Percentiles rank a stretch among this genome's conserved stretches.
These are phyloP conservation scores for Scolopax mira DNA, from an alignment of 2,113 vertebrate species.

Conservation along the genomic window DNA sequence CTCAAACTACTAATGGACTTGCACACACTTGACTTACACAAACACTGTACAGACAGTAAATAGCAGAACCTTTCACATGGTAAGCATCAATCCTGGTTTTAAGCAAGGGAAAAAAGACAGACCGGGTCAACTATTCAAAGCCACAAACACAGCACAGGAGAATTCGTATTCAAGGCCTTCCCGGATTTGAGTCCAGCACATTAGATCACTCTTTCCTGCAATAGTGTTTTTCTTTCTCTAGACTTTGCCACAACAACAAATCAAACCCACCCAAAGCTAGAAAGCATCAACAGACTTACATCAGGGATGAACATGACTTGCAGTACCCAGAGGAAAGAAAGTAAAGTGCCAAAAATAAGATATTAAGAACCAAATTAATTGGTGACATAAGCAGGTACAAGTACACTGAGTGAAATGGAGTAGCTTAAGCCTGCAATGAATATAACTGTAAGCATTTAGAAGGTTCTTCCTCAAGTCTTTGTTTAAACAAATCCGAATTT, in stretches of 20 bases:
- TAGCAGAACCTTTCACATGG: background rate
- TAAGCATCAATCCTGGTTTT: background rate
- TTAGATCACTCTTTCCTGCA: constrained; percentile 4
- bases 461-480: constrained; percentile 26
- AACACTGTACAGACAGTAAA: background rate
- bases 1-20: background rate
- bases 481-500: constrained; percentile 61
- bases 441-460: background rate
- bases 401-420: constrained; percentile 25
- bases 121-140: background rate
- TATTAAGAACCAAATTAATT: constrained; percentile 53
- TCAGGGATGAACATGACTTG: background rate
- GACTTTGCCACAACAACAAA: constrained; percentile 30
- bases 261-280: background rate
- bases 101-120: background rate
- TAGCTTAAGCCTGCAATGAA: constrained; percentile 35
- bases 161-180: background rate
- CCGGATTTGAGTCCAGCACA: background rate
- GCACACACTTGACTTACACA: background rate
- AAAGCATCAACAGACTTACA: background rate
- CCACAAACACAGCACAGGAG: background rate
- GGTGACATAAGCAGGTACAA: constrained; percentile 44
- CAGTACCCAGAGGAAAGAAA: background rate
- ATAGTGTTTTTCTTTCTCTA: background rate
- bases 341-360: constrained; percentile 23